Evolutionary conservation across 1,140 invertebrate genomes (phyloP).

Genomic region (Drosophila repletoides): DNA sequence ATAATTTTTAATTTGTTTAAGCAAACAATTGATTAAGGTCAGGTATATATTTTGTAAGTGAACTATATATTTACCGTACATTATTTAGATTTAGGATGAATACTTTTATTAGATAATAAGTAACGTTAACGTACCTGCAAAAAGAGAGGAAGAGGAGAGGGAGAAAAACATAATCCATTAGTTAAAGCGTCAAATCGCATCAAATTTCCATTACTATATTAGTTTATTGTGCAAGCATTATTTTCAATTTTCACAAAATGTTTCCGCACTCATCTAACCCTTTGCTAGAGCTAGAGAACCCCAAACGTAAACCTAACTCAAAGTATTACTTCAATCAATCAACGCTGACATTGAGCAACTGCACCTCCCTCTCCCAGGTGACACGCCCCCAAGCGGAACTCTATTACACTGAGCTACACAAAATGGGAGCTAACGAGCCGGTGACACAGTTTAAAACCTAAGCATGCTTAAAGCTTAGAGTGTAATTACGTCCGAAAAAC

Average conservation of each 20-base stretch:
- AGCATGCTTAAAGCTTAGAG: slow-evolving; percentile 43
- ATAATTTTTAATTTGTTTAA: too few relatives aligned
- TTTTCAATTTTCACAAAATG: not conserved
- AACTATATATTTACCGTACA: too few relatives aligned
- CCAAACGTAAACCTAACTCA: slow-evolving; percentile 7
- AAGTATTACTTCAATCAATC: slow-evolving; percentile 35
- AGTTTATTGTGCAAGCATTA: slow-evolving; percentile 12
- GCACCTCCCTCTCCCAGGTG: not conserved
- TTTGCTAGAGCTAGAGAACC: not conserved
- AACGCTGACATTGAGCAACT: slow-evolving; percentile 19
- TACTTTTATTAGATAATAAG: too few relatives aligned
- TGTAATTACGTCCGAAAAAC: slow-evolving; percentile 61
- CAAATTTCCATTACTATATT: slow-evolving; percentile 18
- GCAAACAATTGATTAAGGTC: too few relatives aligned
- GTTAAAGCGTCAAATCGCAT: not conserved
- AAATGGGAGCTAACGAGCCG: slow-evolving; percentile 21
- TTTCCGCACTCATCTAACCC: not conserved
- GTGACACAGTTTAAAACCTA: slow-evolving; percentile 46
- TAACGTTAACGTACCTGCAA: slow-evolving; percentile 46
- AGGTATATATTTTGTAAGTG: too few relatives aligned
- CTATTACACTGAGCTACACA: slow-evolving; percentile 16
- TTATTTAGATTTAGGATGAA: too few relatives aligned
- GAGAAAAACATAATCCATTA: slow-evolving; percentile 17
- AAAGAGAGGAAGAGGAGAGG: too few relatives aligned
- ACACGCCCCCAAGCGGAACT: slow-evolving; percentile 23